Percentiles rank a stretch among this genome's conserved stretches.
Evolutionary conservation across 2,888 invertebrate genomes (phyloP).

Genomic region (Neoascia interrupta): DNA sequence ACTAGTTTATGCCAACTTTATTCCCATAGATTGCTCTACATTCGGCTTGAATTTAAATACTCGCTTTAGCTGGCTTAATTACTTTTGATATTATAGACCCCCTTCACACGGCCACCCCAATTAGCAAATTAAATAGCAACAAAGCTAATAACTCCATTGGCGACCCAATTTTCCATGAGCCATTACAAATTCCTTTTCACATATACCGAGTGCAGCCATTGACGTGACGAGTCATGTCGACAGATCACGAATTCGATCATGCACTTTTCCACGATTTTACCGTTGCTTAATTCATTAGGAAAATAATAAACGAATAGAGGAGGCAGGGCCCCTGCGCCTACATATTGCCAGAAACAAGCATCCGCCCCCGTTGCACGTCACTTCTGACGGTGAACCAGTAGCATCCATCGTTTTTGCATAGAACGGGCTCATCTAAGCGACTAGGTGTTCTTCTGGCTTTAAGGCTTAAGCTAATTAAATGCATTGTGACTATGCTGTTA

Average conservation of each 20-base stretch:
- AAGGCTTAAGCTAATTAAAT: constrained; percentile 66
- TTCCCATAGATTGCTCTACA: constrained; percentile 25
- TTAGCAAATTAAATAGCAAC: constrained; percentile 61
- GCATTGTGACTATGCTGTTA: constrained; percentile 61
- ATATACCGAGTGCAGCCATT: not conserved
- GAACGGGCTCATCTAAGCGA: constrained; percentile 46
- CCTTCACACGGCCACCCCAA: constrained; percentile 62
- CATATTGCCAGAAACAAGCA: not conserved
- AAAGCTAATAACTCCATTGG: constrained; percentile 62
- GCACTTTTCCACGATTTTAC: constrained; percentile 69
- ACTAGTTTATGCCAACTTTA: not conserved
- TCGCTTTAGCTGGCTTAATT: constrained; percentile 57
- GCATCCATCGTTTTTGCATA: not conserved
- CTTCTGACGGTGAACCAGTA: not conserved
- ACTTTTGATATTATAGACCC: constrained; percentile 35
- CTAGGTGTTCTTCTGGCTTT: constrained; percentile 53
- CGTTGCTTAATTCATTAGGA: constrained; percentile 65
- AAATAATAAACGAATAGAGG: constrained; percentile 52
- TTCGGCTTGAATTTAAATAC: constrained; percentile 22
- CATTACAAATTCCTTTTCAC: constrained; percentile 40
- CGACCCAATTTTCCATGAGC: constrained; percentile 58
- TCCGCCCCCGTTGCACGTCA: constrained; percentile 7
- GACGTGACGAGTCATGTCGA: constrained; percentile 54
- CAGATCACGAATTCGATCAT: constrained; percentile 68
- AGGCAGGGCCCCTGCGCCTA: not conserved